These are phyloP conservation scores for Drosophila cracens DNA, from an alignment of 2,888 invertebrate genomes.

Conservation along the genomic window DNA sequence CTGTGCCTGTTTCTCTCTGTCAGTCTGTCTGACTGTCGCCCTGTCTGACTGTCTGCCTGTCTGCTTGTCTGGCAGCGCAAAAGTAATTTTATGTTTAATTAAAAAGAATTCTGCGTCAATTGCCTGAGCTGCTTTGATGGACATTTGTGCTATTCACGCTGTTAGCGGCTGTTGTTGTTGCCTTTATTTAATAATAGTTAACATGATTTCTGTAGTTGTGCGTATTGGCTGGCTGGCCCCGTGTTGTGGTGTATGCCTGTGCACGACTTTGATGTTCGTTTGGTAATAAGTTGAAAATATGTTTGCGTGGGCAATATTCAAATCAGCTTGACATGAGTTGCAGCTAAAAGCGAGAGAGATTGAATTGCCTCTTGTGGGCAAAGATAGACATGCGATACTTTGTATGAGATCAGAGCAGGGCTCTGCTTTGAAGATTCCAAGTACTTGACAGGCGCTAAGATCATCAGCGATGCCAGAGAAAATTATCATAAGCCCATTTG, in stretches of 20 bases:
- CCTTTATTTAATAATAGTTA: constrained; percentile 79
- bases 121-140: constrained; percentile 67
- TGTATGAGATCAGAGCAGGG: constrained; percentile 5
- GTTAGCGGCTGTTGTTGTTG: constrained; percentile 39
- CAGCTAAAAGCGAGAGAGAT: constrained; percentile 34
- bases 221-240: constrained; percentile 26
- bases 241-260: constrained; percentile 31
- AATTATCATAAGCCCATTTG: constrained; percentile 50
- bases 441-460: constrained; percentile 54
- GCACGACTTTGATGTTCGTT: constrained; percentile 77
- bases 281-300: constrained; percentile 40
- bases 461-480: constrained; percentile 28
- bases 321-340: constrained; percentile 63
- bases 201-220: constrained; percentile 66
- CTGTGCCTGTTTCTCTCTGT: constrained; percentile 28
- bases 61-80: constrained; percentile 61
- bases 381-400: constrained; percentile 38
- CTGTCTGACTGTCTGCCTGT: constrained; percentile 16
- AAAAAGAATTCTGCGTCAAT: constrained; percentile 78
- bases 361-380: constrained; percentile 48
- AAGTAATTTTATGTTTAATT: constrained; percentile 80
- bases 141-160: constrained; percentile 74
- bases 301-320: constrained; percentile 73
- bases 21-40: background rate
- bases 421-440: constrained; percentile 15